These are phyloP conservation scores for Synaphobranchus kaupii DNA, from an alignment of 2,797 vertebrate species.

Conservation along the genomic window DNA sequence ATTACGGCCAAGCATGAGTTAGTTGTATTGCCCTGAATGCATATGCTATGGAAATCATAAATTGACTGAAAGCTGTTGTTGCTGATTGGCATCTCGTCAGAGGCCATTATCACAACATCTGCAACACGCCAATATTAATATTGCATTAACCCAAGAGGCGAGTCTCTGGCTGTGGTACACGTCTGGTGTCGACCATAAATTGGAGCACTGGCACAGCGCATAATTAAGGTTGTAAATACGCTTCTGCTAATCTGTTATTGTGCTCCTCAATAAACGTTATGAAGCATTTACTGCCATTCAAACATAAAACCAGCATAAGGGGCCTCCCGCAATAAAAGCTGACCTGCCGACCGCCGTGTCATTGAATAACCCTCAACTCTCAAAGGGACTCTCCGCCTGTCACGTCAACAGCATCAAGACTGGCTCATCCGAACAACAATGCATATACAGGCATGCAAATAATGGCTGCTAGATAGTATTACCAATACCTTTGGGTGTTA, in stretches of 20 bases:
- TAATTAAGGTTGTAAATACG: slow-evolving; percentile 1
- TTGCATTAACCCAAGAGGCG: not conserved
- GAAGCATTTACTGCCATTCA: not conserved
- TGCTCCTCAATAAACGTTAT: not conserved
- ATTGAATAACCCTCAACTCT: not conserved
- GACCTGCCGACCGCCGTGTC: not conserved
- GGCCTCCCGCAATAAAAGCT: not conserved
- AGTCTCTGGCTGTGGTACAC: not conserved
- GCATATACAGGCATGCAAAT: not conserved
- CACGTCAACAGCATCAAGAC: not conserved
- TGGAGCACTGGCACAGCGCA: not conserved
- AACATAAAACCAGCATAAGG: not conserved
- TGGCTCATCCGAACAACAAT: not conserved
- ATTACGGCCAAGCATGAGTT: not conserved
- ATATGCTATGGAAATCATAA: not conserved
- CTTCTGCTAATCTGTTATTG: not conserved
- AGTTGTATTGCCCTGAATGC: not conserved
- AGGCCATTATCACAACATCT: not conserved
- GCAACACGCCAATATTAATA: not conserved
- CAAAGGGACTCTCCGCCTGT: not conserved
- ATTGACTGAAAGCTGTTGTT: not conserved
- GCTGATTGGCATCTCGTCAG: not conserved
- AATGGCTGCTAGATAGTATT: not conserved
- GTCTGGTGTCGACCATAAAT: slow-evolving; percentile 3
- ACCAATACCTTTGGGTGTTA: not conserved